Base-by-base conservation (phyloP, 2,888 invertebrate species). In the Drosophila pegasa region DNA sequence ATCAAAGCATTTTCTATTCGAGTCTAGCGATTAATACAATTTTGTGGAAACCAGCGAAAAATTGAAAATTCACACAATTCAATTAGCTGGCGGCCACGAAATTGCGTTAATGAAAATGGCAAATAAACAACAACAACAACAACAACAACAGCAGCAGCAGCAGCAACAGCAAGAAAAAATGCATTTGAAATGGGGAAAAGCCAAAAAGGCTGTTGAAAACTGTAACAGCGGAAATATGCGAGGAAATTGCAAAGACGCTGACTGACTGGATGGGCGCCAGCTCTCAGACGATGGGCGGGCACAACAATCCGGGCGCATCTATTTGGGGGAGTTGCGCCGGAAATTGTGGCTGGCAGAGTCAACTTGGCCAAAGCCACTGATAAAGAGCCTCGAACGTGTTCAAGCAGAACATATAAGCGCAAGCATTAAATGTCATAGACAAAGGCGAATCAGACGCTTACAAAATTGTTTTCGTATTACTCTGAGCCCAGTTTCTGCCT, bases 221-320 rank as follows among this genome's bases (percentile, higher is more conserved):
- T 80, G 73, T 82, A 68, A 78, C 81, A 78, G 84, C 90, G 90
- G 90, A 90, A 90, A 90, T 90, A 90, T 89, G 84, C 82, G 83
- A 88, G 90, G 90, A 90, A 90, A 90, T 90, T 90, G 90, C 88
- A 75, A 91, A 88, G 82, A 78, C 80, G 83, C 62, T 75, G 87
- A 87, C 71, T 70, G 79, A 71, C 41, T 54, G 71, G 71, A 64
- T 75, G 60, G 56, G 60, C 64, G 45, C 43, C 18, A 29, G 47
- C 43, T 57, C 47, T 38, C 25, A 35, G 33, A 50, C 33, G 50
- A 27, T 22, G 38, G 48, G 51, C 31, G 41, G 41, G 38, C 20
- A 22, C 60, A 54, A 38, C 25, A 37, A 54, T 20, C 22, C 48
- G 27, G 27, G 12, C 62, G 78, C 63, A 74, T 80, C 59, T 61